Conservation (phyloP, 1,140 invertebrate genomes). For the Pomphorhynchus laevis region DNA sequence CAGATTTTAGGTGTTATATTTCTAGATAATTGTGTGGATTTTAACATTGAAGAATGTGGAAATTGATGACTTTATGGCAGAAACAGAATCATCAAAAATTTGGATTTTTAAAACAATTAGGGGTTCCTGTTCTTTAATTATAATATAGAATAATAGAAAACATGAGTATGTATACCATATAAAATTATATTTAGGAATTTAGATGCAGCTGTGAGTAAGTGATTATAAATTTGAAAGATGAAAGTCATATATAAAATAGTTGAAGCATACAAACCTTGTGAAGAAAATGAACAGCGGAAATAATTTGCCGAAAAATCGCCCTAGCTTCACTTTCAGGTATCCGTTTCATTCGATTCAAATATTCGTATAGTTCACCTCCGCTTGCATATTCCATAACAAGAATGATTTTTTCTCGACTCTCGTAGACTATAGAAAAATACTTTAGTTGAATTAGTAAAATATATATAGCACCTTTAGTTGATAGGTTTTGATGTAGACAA, state of each 20-base stretch:
- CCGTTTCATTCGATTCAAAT: conserved; percentile 57
- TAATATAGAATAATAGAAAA: too few relatives aligned
- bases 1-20: too few relatives aligned
- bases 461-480: not conserved
- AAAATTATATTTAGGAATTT: not conserved
- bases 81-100: too few relatives aligned
- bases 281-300: conserved; percentile 82
- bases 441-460: not conserved
- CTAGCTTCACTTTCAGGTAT: conserved; percentile 59
- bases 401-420: conserved; percentile 91
- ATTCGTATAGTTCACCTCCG: conserved; percentile 88
- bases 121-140: too few relatives aligned
- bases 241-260: not conserved
- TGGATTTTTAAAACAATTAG: too few relatives aligned
- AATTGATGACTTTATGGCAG: too few relatives aligned
- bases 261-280: conserved; percentile 34
- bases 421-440: conserved; percentile 40
- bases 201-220: too few relatives aligned
- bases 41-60: too few relatives aligned
- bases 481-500: not conserved
- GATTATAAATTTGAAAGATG: too few relatives aligned
- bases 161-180: not conserved
- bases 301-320: conserved; percentile 74
- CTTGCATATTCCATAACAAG: conserved; percentile 95
- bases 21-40: too few relatives aligned